Base-by-base conservation (phyloP, 2,113 vertebrate genomes). In the Andinoacara biseriatus region DNA sequence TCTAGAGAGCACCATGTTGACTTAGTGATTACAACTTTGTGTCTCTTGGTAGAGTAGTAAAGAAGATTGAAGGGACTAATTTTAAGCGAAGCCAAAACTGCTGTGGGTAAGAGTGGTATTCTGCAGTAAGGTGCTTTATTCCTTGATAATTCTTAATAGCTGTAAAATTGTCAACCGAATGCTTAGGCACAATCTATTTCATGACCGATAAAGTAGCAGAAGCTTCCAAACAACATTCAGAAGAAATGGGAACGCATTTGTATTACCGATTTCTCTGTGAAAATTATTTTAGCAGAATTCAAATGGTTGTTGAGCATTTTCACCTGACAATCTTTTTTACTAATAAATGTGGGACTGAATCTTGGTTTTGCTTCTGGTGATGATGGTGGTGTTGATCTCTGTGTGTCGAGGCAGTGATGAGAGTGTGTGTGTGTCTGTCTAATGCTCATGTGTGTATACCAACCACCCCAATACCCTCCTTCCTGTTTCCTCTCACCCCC, bases 131-230 rank as follows among this genome's bases (percentile, higher is more conserved):
- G 69, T 74, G 67, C 43, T 33, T 80, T 52, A 72, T 74, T 80
- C 33, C 60, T 75, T 77, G 56, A 84, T 83, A 83, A 82, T 59
- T 74, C 58, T 60, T 63, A 87, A 78, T 26, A 76, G 84, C 58
- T 88, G 77, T 85, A 86, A 85, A 85, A 85, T 58, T 67, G 78
- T 85, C 76, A 40, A 67, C 22, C 11, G 7, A 80, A 60, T 72
- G 59, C 59, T 91, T 80, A 78, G 67, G 10, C 76, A 38, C 89
- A 88, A 87, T 85, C 7, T n/a, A 82, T 81, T 88, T 76, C 17
- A 74, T 72, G 80, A 77, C 58, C 49, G 74, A 89, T 82, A 87
- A 77, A 54, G 38, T 43, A 29, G 81, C 17, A 10, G 9, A 4
- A 65, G 38, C 63, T 65, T 82, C 62, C 67, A 83, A 62, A 61